Conservation (phyloP, 2,113 vertebrate genomes). For the Trichechus manatus region DNA sequence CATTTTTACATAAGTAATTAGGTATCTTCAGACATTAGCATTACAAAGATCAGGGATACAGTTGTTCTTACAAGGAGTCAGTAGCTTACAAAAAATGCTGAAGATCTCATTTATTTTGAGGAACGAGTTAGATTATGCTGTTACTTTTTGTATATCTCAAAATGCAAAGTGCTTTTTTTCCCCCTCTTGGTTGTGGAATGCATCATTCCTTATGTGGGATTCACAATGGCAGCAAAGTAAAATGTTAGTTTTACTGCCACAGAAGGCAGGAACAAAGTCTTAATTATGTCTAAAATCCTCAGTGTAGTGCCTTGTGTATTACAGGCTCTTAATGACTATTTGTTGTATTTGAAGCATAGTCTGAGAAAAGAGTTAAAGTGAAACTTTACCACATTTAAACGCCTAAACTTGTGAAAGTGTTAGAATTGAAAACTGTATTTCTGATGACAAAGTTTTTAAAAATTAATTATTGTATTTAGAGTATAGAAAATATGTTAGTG, state of each 20-base stretch:
- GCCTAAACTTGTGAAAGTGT: conserved; percentile 82
- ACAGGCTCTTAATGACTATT: conserved; percentile 1
- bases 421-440: conserved; percentile 84
- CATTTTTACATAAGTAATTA: neutral
- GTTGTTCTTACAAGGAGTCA: neutral
- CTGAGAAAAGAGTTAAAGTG: neutral
- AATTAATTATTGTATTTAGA: conserved; percentile 81
- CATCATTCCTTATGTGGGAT: neutral
- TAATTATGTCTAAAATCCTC: neutral
- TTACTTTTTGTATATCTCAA: neutral
- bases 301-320: neutral
- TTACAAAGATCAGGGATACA: neutral
- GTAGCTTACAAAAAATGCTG: neutral
- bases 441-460: conserved; percentile 82
- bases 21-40: neutral
- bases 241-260: neutral
- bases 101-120: conserved; percentile 1
- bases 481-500: conserved; percentile 74
- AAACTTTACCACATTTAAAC: conserved; percentile 71
- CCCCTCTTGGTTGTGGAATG: neutral
- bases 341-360: neutral
- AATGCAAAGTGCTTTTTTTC: neutral
- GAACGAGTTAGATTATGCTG: neutral
- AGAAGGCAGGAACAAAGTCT: neutral
- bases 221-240: neutral